Evolutionary conservation across 2,113 vertebrate species (phyloP), one percentile per base, ranked within the genome.

Genomic region (Silurus asotus): DNA sequence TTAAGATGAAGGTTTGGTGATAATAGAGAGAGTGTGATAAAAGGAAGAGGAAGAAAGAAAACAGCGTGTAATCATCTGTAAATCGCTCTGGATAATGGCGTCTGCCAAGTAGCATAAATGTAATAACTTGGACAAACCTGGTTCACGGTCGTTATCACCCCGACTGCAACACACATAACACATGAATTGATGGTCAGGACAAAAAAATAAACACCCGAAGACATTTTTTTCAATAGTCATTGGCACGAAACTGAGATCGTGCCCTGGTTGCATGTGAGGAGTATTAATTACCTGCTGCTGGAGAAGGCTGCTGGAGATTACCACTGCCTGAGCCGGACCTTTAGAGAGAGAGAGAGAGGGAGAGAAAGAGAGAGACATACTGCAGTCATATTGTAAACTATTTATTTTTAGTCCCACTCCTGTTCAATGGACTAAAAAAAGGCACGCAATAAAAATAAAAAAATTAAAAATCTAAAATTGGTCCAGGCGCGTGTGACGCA

Each of bases 261-360:
- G 20, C 20, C 23, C 11, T 2, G 61, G 20, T 62, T 8, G 13
- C 25, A 67, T 65, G 9, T 25, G 64, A 69, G 37, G 37, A 37
- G 37, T 70, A 78, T 58, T 61, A 11, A 65, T 56, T 81, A 90
- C 87, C 89, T 81, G 84, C 67, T 58, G 72, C 75, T 78, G 87
- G 67, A 58, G 84, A 84, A 5, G 70, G 23, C 59, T 86, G 65
- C 19, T 75, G n/a, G n/a, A n/a, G n/a, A 23, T 70, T 62, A 51
- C 70, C 80, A 62, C 25, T 69, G 14, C 48, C 70, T 5, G 70
- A 25, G 53, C n/a, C 17, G 51, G 49, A 55, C 25, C 64, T 58
- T 37, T n/a, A n/a, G 75, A 67, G 74, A 55, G 72, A 85, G 48
- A 62, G 72, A 55, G 48, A 65, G 83, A 84, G 70, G 75, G 55